Evolutionary conservation across 2,113 vertebrate species (phyloP).

Genomic region (Myrmecobius fasciatus): DNA sequence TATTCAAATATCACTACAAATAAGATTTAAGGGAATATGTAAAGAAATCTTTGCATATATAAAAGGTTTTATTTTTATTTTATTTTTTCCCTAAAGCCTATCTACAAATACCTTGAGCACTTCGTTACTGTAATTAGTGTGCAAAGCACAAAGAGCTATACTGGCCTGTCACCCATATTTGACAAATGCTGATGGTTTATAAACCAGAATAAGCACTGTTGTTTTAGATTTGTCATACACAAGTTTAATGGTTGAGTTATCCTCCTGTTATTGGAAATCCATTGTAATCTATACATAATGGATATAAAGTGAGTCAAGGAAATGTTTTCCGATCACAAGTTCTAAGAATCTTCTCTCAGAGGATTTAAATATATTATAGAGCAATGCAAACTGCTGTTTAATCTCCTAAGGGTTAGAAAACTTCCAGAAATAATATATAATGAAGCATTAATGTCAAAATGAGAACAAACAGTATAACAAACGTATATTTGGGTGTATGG

Average conservation of each 20-base stretch:
- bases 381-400: constrained; percentile 50
- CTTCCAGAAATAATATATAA: constrained; percentile 66
- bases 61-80: background rate
- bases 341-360: constrained; percentile 51
- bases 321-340: constrained; percentile 30
- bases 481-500: constrained; percentile 44
- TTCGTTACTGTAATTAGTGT: constrained; percentile 50
- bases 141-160: constrained; percentile 1
- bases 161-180: constrained; percentile 31
- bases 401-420: constrained; percentile 56
- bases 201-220: constrained; percentile 55
- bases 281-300: constrained; percentile 69
- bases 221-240: constrained; percentile 52
- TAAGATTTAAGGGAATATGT: background rate
- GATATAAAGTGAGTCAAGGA: constrained; percentile 49
- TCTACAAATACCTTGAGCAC: constrained; percentile 27
- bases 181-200: constrained; percentile 69
- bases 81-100: background rate
- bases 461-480: constrained; percentile 37
- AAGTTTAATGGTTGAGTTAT: constrained; percentile 65
- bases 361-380: constrained; percentile 55
- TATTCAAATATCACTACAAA: background rate
- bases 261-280: constrained; percentile 66
- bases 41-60: constrained; percentile 7
- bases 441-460: constrained; percentile 38